Conservation (phyloP, 2,888 invertebrate species). For the Unio delphinus region DNA sequence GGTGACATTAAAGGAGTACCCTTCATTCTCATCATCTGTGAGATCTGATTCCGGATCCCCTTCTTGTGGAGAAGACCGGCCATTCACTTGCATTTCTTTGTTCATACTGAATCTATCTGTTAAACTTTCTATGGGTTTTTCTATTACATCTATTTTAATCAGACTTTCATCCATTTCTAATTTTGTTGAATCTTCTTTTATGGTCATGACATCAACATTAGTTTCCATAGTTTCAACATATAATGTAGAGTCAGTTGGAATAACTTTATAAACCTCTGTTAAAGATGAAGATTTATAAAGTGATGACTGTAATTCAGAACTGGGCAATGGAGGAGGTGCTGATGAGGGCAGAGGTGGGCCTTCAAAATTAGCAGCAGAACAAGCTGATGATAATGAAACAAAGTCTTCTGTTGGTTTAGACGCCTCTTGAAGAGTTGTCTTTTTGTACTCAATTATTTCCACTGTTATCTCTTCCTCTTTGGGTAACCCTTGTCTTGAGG, state of each 20-base stretch:
- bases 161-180: neutral
- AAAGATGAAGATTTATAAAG: too few species aligned
- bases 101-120: neutral
- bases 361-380: conserved; percentile 45
- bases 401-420: conserved; percentile 29
- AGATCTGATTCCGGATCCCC: conserved; percentile 39
- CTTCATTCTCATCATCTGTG: conserved; percentile 38
- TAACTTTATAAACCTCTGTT: too few species aligned
- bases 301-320: too few species aligned
- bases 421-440: conserved; percentile 1
- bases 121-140: neutral
- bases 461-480: conserved; percentile 2
- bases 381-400: conserved; percentile 41
- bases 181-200: conserved; percentile 4
- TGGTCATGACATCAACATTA: too few species aligned
- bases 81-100: neutral
- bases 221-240: too few species aligned
- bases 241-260: too few species aligned
- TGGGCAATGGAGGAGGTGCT: conserved; percentile 43
- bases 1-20: conserved; percentile 27
- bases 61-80: conserved; percentile 4
- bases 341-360: conserved; percentile 52
- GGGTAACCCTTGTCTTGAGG: neutral
- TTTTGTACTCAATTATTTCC: conserved; percentile 1
- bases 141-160: conserved; percentile 1